phyloP scores from a whole-genome alignment of 2,113 vertebrate species.

The Arvicanthis niloticus region DNA sequence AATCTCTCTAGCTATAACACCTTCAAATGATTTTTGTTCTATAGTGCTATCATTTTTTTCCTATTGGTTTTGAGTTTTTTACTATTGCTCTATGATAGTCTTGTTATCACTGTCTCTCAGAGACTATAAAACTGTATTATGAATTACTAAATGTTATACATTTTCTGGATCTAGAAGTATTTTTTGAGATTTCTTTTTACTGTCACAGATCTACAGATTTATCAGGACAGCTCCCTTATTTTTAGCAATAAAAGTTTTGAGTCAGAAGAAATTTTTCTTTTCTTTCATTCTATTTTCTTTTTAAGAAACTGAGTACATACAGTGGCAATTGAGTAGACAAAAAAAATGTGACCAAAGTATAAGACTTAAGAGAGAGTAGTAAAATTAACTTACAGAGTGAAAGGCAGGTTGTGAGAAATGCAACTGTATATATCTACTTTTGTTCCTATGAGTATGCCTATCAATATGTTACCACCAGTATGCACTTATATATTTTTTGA shows the following conservation, averaged over 20 bases:
- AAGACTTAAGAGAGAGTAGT: neutral
- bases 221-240: conserved; percentile 2
- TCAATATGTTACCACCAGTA: neutral
- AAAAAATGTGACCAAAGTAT: neutral
- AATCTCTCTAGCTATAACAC: neutral
- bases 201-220: neutral
- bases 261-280: neutral
- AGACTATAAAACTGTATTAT: neutral
- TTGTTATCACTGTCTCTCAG: neutral
- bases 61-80: neutral
- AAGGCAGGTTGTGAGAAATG: neutral
- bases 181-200: neutral
- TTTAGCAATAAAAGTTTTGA: neutral
- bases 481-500: neutral
- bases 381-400: neutral
- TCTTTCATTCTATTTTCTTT: neutral
- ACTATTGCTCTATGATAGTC: neutral
- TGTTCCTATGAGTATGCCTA: neutral
- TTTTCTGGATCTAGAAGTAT: conserved; percentile 17
- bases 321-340: neutral
- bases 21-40: neutral
- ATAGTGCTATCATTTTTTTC: neutral
- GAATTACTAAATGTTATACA: neutral
- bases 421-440: neutral
- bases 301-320: neutral